Percentiles rank a stretch among this genome's conserved stretches.
Conservation (phyloP, 2,888 invertebrate species). For the Trilocha varians region DNA sequence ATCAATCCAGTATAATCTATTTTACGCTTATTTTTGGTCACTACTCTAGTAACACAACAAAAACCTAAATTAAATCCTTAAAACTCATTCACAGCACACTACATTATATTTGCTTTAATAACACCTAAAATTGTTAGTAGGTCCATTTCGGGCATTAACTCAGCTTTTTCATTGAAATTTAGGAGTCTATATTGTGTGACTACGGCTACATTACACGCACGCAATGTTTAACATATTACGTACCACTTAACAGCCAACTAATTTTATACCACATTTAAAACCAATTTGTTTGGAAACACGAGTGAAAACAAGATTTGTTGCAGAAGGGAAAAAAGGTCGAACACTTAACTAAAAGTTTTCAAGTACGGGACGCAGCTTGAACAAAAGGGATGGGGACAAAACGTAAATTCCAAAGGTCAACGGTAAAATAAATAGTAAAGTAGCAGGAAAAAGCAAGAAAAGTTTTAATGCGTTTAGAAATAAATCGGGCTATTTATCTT, state of each 20-base stretch:
- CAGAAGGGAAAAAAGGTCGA: neutral
- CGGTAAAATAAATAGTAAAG: constrained; percentile 23
- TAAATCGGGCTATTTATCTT: constrained; percentile 60
- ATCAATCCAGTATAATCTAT: no score
- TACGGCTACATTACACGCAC: constrained; percentile 16
- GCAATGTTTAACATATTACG: constrained; percentile 24
- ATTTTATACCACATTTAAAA: constrained; percentile 16
- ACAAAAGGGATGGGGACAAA: constrained; percentile 15
- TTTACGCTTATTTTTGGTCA: neutral
- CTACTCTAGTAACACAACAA: neutral
- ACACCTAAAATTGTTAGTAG: neutral
- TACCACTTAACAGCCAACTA: constrained; percentile 15
- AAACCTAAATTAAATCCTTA: neutral
- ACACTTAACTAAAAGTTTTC: neutral
- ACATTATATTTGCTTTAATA: neutral
- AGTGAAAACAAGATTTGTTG: neutral
- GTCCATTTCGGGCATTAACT: neutral
- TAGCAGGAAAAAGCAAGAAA: constrained; percentile 27
- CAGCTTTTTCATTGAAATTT: constrained; percentile 18
- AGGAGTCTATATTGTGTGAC: constrained; percentile 14
- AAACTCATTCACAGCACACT: neutral
- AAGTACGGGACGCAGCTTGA: neutral
- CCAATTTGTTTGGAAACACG: constrained; percentile 11
- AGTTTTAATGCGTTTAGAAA: constrained; percentile 58
- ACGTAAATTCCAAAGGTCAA: constrained; percentile 33